Conservation (phyloP, 2,888 invertebrate genomes). For the Drosophila mayaguana region DNA sequence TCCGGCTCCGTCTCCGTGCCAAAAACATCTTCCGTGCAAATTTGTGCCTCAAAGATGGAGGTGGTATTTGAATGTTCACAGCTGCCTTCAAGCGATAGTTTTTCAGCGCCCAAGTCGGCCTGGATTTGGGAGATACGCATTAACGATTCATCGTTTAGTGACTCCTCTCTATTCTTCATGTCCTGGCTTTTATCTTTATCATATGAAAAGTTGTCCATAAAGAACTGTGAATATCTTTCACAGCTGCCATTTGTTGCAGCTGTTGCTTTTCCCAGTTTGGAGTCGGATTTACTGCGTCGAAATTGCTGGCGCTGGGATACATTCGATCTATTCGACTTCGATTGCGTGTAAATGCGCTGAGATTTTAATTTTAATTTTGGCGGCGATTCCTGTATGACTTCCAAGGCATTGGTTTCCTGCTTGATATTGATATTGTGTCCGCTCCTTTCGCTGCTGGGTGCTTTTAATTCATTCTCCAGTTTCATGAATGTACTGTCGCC, state of each 20-base stretch:
- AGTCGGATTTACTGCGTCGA: slow-evolving; percentile 49
- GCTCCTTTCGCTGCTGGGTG: slow-evolving; percentile 37
- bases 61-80: slow-evolving; percentile 24
- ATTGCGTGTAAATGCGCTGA: slow-evolving; percentile 25
- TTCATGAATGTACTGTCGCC: slow-evolving; percentile 83
- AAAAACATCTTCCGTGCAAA: slow-evolving; percentile 76
- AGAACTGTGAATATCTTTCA: slow-evolving; percentile 77
- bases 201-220: slow-evolving; percentile 78
- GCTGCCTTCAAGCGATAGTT: slow-evolving; percentile 2
- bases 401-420: slow-evolving; percentile 40
- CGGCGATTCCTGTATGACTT: slow-evolving; percentile 82
- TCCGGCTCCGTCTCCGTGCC: slow-evolving; percentile 33
- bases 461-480: slow-evolving; percentile 75
- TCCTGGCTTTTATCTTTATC: slow-evolving; percentile 10
- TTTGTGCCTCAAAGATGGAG: slow-evolving; percentile 68
- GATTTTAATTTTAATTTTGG: slow-evolving; percentile 43
- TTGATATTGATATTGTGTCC: slow-evolving; percentile 19
- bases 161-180: background rate
- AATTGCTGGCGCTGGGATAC: slow-evolving; percentile 34
- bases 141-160: slow-evolving; percentile 44
- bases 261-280: slow-evolving; percentile 28
- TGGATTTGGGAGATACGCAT: slow-evolving; percentile 70
- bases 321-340: slow-evolving; percentile 15
- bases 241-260: slow-evolving; percentile 16
- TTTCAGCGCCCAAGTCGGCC: slow-evolving; percentile 44